Percentiles rank a stretch among this genome's conserved stretches.
Conservation (phyloP, 2,888 invertebrate genomes). For the Beris chalybata region DNA sequence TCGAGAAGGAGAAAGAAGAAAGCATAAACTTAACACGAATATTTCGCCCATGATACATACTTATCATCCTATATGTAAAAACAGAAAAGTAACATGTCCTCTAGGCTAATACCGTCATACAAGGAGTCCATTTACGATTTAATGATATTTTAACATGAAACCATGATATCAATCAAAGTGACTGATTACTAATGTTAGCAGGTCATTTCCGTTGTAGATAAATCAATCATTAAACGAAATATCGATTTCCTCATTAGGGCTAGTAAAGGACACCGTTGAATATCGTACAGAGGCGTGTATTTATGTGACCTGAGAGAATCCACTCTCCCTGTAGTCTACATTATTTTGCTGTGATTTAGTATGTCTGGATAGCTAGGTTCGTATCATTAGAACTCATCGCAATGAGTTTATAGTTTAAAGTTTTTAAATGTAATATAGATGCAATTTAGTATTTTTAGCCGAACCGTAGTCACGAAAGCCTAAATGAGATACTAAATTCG, state of each 20-base stretch:
- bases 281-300: background rate
- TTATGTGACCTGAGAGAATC: no score
- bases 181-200: slow-evolving; percentile 35
- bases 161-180: slow-evolving; percentile 33
- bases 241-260: slow-evolving; percentile 30
- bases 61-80: background rate
- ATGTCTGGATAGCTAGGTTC: no score
- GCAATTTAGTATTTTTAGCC: no score
- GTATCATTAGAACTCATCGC: no score
- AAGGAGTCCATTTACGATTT: slow-evolving; percentile 15
- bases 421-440: no score
- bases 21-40: background rate
- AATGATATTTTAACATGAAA: slow-evolving; percentile 22
- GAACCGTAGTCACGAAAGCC: no score
- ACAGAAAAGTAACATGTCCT: background rate
- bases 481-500: no score
- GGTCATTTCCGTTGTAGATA: slow-evolving; percentile 32
- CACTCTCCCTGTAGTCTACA: no score
- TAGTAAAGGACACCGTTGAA: no score
- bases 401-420: no score
- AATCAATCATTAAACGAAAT: slow-evolving; percentile 32
- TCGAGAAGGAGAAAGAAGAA: background rate
- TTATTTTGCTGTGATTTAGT: no score
- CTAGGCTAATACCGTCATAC: background rate
- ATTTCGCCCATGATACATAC: background rate